A percentile compares a stretch with the other conserved stretches of the same genome.
phyloP scores from a whole-genome alignment of 2,113 vertebrate genomes.

The Cynocephalus volans region DNA sequence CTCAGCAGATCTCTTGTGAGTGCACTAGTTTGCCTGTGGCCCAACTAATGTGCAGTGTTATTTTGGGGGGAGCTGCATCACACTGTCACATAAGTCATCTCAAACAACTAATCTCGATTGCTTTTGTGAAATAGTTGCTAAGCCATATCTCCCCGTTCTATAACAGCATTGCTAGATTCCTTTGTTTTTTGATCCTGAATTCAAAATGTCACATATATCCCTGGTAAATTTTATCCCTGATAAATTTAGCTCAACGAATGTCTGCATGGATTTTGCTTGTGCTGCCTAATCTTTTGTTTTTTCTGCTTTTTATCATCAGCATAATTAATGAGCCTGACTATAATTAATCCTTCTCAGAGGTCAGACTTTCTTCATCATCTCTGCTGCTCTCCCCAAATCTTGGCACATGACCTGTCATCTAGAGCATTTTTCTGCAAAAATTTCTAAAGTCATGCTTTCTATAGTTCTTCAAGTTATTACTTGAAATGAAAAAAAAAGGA shows the following conservation, averaged over 20 bases:
- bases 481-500: neutral
- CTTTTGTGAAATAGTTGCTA: neutral
- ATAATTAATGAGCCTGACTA: neutral
- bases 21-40: neutral
- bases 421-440: neutral
- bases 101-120: neutral
- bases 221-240: neutral
- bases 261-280: neutral
- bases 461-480: conserved; percentile 1
- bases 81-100: neutral
- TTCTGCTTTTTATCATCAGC: neutral
- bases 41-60: neutral
- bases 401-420: neutral
- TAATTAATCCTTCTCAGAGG: neutral
- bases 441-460: neutral
- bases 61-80: neutral
- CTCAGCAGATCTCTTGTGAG: neutral
- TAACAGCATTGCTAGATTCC: neutral
- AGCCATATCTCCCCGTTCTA: neutral
- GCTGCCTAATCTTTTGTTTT: neutral
- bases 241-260: neutral
- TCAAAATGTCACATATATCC: neutral
- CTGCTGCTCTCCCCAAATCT: neutral
- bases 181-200: neutral
- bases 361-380: neutral